A percentile compares a stretch with the other conserved stretches of the same genome.
These are phyloP conservation scores for Pseudobourletiella spinata DNA, from an alignment of 1,140 invertebrate genomes.

Conservation along the genomic window DNA sequence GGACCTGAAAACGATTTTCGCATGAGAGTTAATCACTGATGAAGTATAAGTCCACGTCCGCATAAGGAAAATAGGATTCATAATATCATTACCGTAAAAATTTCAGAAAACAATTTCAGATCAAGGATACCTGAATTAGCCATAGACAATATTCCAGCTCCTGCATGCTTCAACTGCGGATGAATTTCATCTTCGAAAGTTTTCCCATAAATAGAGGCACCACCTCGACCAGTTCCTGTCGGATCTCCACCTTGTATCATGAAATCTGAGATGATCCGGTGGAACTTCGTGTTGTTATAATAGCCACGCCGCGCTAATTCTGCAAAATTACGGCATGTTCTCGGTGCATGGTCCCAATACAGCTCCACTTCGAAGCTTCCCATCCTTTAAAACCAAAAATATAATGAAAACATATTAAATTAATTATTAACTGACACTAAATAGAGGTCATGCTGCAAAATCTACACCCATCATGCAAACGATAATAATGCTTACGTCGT, in stretches of 20 bases:
- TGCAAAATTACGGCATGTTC: slow-evolving; percentile 93
- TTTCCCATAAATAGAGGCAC: slow-evolving; percentile 91
- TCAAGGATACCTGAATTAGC: slow-evolving; percentile 34
- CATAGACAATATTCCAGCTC: slow-evolving; percentile 41
- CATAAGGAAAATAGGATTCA: too few relatives aligned
- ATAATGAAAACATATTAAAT: too few relatives aligned
- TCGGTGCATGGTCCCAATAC: slow-evolving; percentile 96
- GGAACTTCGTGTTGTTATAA: slow-evolving; percentile 94
- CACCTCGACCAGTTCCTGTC: slow-evolving; percentile 79
- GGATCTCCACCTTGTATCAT: slow-evolving; percentile 79
- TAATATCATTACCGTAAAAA: too few relatives aligned
- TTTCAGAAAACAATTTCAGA: not conserved
- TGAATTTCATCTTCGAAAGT: slow-evolving; percentile 94
- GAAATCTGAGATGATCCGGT: slow-evolving; percentile 91
- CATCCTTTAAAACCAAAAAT: too few relatives aligned
- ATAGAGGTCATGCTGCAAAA: too few relatives aligned
- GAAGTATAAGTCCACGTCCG: too few relatives aligned
- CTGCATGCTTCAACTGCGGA: slow-evolving; percentile 87
- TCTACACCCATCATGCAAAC: too few relatives aligned
- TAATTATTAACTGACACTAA: too few relatives aligned
- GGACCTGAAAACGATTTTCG: slow-evolving; percentile 72
- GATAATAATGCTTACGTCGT: slow-evolving; percentile 1
- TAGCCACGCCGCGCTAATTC: slow-evolving; percentile 84
- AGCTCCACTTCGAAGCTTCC: slow-evolving; percentile 83
- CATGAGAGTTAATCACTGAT: too few relatives aligned